Conservation (phyloP, 2,797 vertebrate species). For the Poecilia velifera region DNA sequence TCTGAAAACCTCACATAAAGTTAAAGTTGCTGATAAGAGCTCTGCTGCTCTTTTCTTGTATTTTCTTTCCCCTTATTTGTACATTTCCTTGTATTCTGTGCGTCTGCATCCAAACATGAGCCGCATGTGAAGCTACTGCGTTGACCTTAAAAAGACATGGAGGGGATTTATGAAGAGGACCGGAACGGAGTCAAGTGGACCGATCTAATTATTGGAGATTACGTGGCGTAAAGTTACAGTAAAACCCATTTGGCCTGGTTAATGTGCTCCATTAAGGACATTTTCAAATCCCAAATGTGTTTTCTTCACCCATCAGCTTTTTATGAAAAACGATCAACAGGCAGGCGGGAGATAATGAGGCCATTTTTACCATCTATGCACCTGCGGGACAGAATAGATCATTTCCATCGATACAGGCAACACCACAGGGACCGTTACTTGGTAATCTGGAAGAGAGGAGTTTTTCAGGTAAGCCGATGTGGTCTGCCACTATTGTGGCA, state of each 20-base stretch:
- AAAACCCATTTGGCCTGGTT: background rate
- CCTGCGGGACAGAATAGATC: background rate
- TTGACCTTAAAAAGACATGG: background rate
- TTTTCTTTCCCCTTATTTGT: background rate
- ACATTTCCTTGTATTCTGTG: background rate
- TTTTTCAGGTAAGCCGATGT: background rate
- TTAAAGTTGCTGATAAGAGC: background rate
- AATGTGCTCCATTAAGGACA: background rate
- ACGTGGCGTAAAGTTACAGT: background rate
- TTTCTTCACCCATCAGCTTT: background rate
- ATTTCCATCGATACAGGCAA: background rate
- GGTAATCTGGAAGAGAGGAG: background rate
- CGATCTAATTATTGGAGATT: background rate
- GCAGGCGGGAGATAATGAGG: background rate
- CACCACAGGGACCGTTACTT: background rate
- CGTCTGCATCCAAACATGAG: background rate
- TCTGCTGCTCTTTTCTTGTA: background rate
- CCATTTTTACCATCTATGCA: background rate
- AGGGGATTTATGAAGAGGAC: background rate
- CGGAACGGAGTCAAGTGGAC: background rate
- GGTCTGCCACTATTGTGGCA: background rate
- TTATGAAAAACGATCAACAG: background rate
- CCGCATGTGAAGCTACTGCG: background rate
- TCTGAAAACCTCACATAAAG: background rate
- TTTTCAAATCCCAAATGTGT: background rate